A percentile compares a stretch with the other conserved stretches of the same genome.
phyloP scores from a whole-genome alignment of 1,140 invertebrate genomes.

The Philotrypesis tridentata region DNA sequence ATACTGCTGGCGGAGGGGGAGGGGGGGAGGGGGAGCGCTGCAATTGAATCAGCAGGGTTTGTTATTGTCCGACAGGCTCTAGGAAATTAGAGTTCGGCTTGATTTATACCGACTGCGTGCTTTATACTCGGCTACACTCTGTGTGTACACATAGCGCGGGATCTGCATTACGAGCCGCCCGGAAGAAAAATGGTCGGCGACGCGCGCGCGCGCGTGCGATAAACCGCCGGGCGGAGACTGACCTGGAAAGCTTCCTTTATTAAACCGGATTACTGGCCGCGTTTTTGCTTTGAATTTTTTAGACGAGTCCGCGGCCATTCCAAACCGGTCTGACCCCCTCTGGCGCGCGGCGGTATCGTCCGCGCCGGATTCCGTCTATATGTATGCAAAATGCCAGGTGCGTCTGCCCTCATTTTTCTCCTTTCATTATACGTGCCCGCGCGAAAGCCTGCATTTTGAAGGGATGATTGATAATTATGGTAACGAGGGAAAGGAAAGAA shows the following conservation, averaged over 20 bases:
- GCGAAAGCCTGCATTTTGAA: no score
- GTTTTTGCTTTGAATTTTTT: neutral
- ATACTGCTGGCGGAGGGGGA: no score
- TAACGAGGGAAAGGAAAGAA: no score
- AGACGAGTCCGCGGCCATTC: no score
- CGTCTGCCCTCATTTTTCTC: neutral
- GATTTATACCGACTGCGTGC: conserved; percentile 28
- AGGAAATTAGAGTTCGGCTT: conserved; percentile 40
- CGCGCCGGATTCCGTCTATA: no score
- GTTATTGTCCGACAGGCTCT: conserved; percentile 40
- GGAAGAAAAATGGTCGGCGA: conserved; percentile 32
- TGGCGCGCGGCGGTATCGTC: neutral
- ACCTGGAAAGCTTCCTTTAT: neutral
- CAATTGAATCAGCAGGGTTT: conserved; percentile 48
- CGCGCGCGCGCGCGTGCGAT: neutral
- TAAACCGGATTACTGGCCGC: conserved; percentile 20
- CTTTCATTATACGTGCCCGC: no score
- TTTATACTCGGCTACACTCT: neutral
- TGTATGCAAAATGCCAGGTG: neutral
- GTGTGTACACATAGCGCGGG: neutral
- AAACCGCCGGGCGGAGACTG: neutral
- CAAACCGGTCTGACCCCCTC: no score
- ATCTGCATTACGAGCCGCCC: conserved; percentile 31
- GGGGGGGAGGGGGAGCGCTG: neutral
- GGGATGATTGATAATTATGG: no score